Evolutionary conservation across 2,888 invertebrate genomes (phyloP).

Genomic region (Nesidiocoris tenuis): DNA sequence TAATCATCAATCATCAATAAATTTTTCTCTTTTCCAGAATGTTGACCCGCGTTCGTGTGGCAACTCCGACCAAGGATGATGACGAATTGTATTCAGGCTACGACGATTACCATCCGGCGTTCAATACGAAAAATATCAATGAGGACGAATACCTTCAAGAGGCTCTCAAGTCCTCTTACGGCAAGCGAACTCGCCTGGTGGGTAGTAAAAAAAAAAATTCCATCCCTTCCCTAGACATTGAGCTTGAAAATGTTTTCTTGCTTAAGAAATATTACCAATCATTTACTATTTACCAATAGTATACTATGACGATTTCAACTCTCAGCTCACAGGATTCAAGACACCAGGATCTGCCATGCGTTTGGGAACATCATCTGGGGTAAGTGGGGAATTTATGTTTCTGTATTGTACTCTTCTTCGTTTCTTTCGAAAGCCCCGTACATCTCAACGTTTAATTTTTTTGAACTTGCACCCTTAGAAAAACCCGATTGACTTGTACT

Average conservation of each 20-base stretch:
- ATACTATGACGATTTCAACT: too few relatives aligned
- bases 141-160: conserved; percentile 75
- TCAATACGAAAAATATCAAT: conserved; percentile 67
- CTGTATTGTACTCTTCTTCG: too few relatives aligned
- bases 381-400: conserved; percentile 52
- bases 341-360: conserved; percentile 60
- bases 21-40: too few relatives aligned
- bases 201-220: conserved; percentile 49
- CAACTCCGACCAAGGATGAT: conserved; percentile 53
- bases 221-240: too few relatives aligned
- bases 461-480: too few relatives aligned
- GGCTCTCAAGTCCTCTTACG: conserved; percentile 69
- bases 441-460: too few relatives aligned
- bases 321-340: conserved; percentile 51
- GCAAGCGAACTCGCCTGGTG: conserved; percentile 68
- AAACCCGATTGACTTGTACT: too few relatives aligned
- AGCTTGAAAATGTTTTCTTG: too few relatives aligned
- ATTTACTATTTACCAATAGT: too few relatives aligned
- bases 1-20: conserved; percentile 16
- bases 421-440: too few relatives aligned
- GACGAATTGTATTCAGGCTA: conserved; percentile 69
- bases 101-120: conserved; percentile 66
- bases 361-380: conserved; percentile 61
- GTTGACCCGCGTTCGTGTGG: conserved; percentile 17
- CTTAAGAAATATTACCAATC: too few relatives aligned